Evolutionary conservation across 1,140 invertebrate genomes (phyloP), one percentile per base, ranked within the genome.

Genomic region (Campodea augens): DNA sequence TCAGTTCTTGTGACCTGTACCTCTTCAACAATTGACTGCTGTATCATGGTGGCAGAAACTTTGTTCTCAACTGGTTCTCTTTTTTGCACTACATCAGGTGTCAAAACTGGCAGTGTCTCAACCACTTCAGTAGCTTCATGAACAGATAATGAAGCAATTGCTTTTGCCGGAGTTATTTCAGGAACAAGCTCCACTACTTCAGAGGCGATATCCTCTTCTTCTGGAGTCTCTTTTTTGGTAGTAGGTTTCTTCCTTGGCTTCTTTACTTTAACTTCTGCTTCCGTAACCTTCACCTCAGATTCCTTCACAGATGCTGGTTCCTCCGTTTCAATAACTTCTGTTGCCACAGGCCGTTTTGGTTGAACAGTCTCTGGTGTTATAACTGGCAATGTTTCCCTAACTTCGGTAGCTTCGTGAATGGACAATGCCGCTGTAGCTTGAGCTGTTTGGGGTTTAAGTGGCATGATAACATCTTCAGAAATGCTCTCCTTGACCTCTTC

Each of bases 401-500:
- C 22, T 25, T 50, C 44, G 2, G 45, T 38, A n/a, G n/a, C n/a
- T n/a, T n/a, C n/a, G n/a, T n/a, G n/a, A n/a, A n/a, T n/a, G n/a
- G n/a, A n/a, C n/a, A n/a, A n/a, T n/a, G n/a, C n/a, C n/a, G n/a
- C n/a, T n/a, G n/a, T n/a, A n/a, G n/a, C n/a, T n/a, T n/a, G n/a
- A n/a, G n/a, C n/a, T n/a, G n/a, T n/a, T n/a, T n/a, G n/a, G n/a
- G n/a, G n/a, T n/a, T n/a, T n/a, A n/a, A n/a, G n/a, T n/a, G n/a
- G n/a, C n/a, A n/a, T n/a, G n/a, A n/a, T n/a, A n/a, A n/a, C n/a
- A n/a, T n/a, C n/a, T n/a, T n/a, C n/a, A n/a, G n/a, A n/a, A n/a
- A n/a, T n/a, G n/a, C n/a, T n/a, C n/a, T n/a, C n/a, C 25, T 51
- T 51, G 15, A 52, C 46, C 44, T 55, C 46, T 29, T 40, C 42